Evolutionary conservation across 92 coral and sea anemone species (phyloP).

Genomic region (Micromussa lordhowensis): DNA sequence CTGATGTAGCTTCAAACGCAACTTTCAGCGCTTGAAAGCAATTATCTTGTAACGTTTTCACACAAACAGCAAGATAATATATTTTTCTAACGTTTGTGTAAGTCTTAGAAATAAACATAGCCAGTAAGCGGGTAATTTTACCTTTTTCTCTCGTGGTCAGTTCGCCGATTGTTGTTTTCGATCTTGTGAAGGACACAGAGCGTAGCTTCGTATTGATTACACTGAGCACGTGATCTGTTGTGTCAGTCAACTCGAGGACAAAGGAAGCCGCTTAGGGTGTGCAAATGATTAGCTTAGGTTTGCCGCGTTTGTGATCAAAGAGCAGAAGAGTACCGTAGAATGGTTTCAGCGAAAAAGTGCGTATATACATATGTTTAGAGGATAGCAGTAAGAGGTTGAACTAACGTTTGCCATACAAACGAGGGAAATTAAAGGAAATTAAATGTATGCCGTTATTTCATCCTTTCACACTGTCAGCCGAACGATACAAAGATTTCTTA

Average conservation of each 20-base stretch:
- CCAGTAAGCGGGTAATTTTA: constrained; percentile 13
- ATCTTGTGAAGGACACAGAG: constrained; percentile 37
- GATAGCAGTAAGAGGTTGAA: background rate
- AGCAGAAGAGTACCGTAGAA: background rate
- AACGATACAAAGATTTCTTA: too few species aligned
- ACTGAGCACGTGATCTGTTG: constrained; percentile 50
- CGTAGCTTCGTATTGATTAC: constrained; percentile 59
- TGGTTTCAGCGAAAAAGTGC: background rate
- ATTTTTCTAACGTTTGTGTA: constrained; percentile 17
- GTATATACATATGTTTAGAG: background rate
- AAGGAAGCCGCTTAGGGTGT: constrained; percentile 34
- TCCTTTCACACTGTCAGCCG: too few species aligned
- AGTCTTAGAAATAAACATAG: background rate
- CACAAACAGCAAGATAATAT: background rate
- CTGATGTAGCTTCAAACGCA: constrained; percentile 7
- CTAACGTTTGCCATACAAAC: background rate
- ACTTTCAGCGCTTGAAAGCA: background rate
- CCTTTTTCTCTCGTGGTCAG: constrained; percentile 35
- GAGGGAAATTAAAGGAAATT: too few species aligned
- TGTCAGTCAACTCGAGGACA: constrained; percentile 45
- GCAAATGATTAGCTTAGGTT: background rate
- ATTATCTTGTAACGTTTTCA: constrained; percentile 21
- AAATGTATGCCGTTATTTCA: too few species aligned
- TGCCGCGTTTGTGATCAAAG: background rate
- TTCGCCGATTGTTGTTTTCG: constrained; percentile 31